Evolutionary conservation across 2,888 invertebrate genomes (phyloP).

Genomic region (Mimachlamys varia): DNA sequence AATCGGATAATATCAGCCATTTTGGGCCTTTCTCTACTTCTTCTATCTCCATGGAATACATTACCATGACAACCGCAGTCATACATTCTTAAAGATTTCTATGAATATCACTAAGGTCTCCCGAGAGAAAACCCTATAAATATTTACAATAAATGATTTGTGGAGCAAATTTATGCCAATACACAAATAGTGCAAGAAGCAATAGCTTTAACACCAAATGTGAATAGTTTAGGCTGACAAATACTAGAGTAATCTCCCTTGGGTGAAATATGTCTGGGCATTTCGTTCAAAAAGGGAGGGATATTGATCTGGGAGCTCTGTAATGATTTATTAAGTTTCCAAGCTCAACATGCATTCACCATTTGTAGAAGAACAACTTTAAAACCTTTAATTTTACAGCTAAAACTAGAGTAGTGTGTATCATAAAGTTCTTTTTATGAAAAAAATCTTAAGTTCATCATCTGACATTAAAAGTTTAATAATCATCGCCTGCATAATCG

Average conservation of each 20-base stretch:
- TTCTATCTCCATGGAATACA: background rate
- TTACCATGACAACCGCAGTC: background rate
- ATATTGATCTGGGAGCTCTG: background rate
- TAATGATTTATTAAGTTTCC: background rate
- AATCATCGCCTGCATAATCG: background rate
- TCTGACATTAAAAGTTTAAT: background rate
- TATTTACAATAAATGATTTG: constrained; percentile 28
- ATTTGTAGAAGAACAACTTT: background rate
- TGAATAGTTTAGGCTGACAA: background rate
- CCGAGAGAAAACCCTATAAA: background rate
- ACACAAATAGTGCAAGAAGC: background rate
- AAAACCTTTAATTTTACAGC: background rate
- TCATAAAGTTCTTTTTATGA: background rate
- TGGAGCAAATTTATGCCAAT: background rate
- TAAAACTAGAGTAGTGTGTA: background rate
- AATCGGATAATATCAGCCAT: background rate
- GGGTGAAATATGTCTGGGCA: background rate
- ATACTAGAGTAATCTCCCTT: background rate
- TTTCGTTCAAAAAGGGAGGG: background rate
- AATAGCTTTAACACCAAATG: background rate
- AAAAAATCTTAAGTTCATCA: background rate
- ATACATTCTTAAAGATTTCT: background rate
- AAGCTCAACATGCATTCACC: background rate
- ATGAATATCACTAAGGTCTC: background rate
- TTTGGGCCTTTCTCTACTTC: background rate